Base-by-base conservation (phyloP, 2,797 vertebrate species). In the Sternotherus odoratus region DNA sequence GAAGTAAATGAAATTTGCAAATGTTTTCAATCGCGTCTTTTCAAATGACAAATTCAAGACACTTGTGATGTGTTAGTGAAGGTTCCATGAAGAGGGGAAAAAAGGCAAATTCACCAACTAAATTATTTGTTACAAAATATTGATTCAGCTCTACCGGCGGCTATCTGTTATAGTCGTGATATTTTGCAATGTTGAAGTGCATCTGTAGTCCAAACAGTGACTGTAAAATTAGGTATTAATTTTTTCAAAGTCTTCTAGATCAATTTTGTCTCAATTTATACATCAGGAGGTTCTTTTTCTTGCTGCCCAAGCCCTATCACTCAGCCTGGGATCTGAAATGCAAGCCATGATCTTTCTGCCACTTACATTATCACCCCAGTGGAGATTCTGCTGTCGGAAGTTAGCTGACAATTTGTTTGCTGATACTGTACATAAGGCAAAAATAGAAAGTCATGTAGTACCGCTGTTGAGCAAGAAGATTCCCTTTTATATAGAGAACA, bases 381-480 rank as follows among this genome's bases (percentile, higher is more conserved):
- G 6, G 28, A 75, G 77, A 51, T 4, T 48, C 1, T 39, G 84
- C 12, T 82, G 8, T 3, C 48, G 43, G 51, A 79, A 17, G 1
- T 46, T 79, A 11, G 46, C 51, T 83, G 80, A 46, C 36, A 85
- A 63, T 75, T 74, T 2, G 21, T 2, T 1, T 7, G 16, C 0
- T 1, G 57, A 12, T 83, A 43, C 43, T 43, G 43, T 43, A 77
- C 78, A 48, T n/a, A 33, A 77, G 43, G 36, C 39, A 81, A 74
- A 16, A 85, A 54, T 26, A 54, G 21, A 54, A 23, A 74, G 79
- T 83, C 0, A 1, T 4, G 26, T 51, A 83, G 3, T 0, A 0
- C 3, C 8, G 46, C 69, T 84, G 53, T 85, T 91, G 75, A 88
- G 79, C 28, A 93, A 94, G 86, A 60, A 81, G 86, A 30, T 85